A percentile compares a stretch with the other conserved stretches of the same genome.
These are phyloP conservation scores for Aporophyla lueneburgensis DNA, from an alignment of 2,888 invertebrate species.

Conservation along the genomic window DNA sequence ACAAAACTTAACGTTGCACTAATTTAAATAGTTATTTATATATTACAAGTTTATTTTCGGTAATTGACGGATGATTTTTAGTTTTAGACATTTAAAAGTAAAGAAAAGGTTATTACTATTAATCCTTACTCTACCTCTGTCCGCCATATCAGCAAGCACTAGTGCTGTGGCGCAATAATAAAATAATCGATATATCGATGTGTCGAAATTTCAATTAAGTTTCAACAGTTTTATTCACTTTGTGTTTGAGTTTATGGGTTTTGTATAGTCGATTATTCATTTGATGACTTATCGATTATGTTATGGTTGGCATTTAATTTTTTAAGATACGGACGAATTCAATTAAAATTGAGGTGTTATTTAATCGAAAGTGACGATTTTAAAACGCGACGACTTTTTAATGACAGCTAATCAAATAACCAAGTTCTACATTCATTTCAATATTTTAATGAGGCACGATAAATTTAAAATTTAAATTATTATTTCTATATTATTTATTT, in stretches of 20 bases:
- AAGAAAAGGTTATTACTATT: constrained; percentile 62
- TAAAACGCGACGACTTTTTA: neutral
- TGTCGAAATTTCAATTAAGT: constrained; percentile 57
- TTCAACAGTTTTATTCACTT: constrained; percentile 51
- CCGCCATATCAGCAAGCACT: constrained; percentile 79
- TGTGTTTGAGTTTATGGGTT: constrained; percentile 38
- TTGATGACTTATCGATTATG: constrained; percentile 40
- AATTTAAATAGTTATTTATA: neutral
- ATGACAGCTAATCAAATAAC: constrained; percentile 8
- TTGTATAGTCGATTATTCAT: constrained; percentile 46
- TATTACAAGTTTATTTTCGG: constrained; percentile 17
- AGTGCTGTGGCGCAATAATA: constrained; percentile 74
- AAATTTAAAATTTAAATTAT: constrained; percentile 27
- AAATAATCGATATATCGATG: constrained; percentile 76
- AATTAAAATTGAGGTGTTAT: neutral
- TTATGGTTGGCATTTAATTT: constrained; percentile 32
- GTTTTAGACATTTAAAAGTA: constrained; percentile 38
- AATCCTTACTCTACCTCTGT: constrained; percentile 68
- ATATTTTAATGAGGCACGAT: constrained; percentile 23
- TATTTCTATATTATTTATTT: constrained; percentile 4
- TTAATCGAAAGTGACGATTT: neutral
- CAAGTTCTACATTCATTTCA: constrained; percentile 4
- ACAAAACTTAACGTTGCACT: constrained; percentile 6
- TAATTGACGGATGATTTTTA: constrained; percentile 11
- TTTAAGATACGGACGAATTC: neutral